Base-by-base conservation (phyloP, 2,888 invertebrate species). In the Stenodera caucasica region DNA sequence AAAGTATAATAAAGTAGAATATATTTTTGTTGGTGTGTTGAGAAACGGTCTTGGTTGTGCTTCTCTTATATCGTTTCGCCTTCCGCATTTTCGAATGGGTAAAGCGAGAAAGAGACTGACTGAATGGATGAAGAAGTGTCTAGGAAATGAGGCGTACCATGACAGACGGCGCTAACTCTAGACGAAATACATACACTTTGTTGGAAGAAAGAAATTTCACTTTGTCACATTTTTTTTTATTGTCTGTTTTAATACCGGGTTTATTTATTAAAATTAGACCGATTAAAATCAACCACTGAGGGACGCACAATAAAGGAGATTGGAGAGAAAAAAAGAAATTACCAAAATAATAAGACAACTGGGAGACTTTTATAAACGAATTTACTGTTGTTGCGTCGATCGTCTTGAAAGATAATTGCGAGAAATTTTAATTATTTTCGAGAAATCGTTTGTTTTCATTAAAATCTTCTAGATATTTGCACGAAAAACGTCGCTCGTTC, bases 1-100 rank as follows among this genome's bases (percentile, higher is more conserved):
- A n/a, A 70, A 70, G 68, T 45, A 73, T 75, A 75, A 76, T 76
- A 76, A 75, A 75, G 76, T 76, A 74, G 75, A 73, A 76, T 76
- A 76, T 75, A 75, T 72, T 21, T 21, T 21, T 21, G 21, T 21
- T 15, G n/a, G 12, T 14, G 11, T 35, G 35, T 35, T 35, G 14
- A 35, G 35, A 7, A 14, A 14, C 4, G 11, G 35, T 35, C 14
- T 32, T 32, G 35, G 69, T 70, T 67, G 60, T 67, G 63, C 66
- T 67, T 70, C 68, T 69, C 68, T 63, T 58, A 57, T 45, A 60
- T 64, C 65, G 66, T 70, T n/a, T n/a, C n/a, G n/a, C 66, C 69
- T 67, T 70, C 70, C 69, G 69, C 64, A 63, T 70, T 69, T 67
- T 67, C 12, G 15, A 8, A 1, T 21, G 15, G 45, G 45, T 9